These are phyloP conservation scores for Crotalus helleri DNA, from an alignment of 2,113 vertebrate genomes.

Conservation along the genomic window DNA sequence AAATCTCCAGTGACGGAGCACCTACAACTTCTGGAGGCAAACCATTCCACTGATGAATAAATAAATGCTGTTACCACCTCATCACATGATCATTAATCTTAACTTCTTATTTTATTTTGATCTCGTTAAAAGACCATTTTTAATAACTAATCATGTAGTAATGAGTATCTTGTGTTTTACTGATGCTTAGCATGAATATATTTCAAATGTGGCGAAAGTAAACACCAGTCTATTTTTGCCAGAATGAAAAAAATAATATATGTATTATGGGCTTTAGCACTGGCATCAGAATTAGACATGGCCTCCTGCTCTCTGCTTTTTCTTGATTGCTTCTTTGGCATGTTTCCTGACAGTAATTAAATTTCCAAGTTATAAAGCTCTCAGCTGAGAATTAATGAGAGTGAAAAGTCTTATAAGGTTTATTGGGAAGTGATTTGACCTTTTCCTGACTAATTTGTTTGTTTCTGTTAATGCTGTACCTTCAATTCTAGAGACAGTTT, in stretches of 20 bases:
- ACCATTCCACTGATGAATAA: background rate
- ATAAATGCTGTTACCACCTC: background rate
- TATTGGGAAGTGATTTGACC: constrained; percentile 47
- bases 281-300: background rate
- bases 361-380: constrained; percentile 34
- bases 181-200: background rate
- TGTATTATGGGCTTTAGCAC: constrained; percentile 10
- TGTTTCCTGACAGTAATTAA: constrained; percentile 23
- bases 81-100: background rate
- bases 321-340: constrained; percentile 28
- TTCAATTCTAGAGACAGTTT: constrained; percentile 35
- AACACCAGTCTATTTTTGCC: constrained; percentile 8
- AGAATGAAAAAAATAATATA: constrained; percentile 2
- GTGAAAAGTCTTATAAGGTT: constrained; percentile 51
- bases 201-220: background rate
- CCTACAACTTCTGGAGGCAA: background rate
- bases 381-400: constrained; percentile 37
- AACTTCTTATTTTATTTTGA: background rate
- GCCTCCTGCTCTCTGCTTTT: background rate
- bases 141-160: background rate
- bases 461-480: constrained; percentile 49
- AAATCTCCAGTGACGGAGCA: background rate
- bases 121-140: background rate
- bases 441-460: constrained; percentile 63
- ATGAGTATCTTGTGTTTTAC: background rate